Conservation (phyloP, 2,797 vertebrate species). For the Oceanodroma leucorhoa region DNA sequence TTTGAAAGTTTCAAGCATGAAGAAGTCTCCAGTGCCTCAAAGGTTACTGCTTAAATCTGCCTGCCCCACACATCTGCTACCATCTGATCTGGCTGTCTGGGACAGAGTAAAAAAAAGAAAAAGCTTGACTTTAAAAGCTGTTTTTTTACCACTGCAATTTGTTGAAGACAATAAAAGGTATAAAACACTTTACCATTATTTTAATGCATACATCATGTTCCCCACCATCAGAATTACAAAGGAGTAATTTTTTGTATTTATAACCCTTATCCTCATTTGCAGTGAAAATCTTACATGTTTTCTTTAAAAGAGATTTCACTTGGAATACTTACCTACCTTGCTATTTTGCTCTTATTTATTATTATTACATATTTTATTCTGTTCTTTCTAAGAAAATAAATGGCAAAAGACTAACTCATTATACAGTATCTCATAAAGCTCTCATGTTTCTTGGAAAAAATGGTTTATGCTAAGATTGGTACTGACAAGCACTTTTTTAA, state of each 20-base stretch:
- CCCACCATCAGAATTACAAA: conserved; percentile 37
- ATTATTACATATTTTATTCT: conserved; percentile 49
- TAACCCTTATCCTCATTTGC: conserved; percentile 14
- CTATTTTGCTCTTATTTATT: conserved; percentile 56
- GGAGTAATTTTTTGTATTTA: conserved; percentile 25
- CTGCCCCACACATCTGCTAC: not conserved
- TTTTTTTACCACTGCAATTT: not conserved
- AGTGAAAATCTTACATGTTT: not conserved
- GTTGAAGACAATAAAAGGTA: conserved; percentile 26
- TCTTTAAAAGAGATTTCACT: conserved; percentile 8
- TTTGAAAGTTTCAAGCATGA: not conserved
- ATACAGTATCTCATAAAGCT: conserved; percentile 27
- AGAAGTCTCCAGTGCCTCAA: not conserved
- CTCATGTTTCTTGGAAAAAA: conserved; percentile 35
- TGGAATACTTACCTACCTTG: conserved; percentile 38
- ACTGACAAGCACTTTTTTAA: conserved; percentile 53
- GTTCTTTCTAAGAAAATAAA: conserved; percentile 49
- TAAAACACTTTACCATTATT: conserved; percentile 4
- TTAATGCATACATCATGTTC: conserved; percentile 24
- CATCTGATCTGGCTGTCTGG: not conserved
- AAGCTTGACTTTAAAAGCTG: not conserved
- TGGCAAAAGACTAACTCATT: conserved; percentile 56
- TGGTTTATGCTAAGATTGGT: conserved; percentile 16
- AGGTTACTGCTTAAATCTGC: not conserved
- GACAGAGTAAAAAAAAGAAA: not conserved